Evolutionary conservation across 2,113 vertebrate genomes (phyloP).

Genomic region (Pygoscelis antarcticus): DNA sequence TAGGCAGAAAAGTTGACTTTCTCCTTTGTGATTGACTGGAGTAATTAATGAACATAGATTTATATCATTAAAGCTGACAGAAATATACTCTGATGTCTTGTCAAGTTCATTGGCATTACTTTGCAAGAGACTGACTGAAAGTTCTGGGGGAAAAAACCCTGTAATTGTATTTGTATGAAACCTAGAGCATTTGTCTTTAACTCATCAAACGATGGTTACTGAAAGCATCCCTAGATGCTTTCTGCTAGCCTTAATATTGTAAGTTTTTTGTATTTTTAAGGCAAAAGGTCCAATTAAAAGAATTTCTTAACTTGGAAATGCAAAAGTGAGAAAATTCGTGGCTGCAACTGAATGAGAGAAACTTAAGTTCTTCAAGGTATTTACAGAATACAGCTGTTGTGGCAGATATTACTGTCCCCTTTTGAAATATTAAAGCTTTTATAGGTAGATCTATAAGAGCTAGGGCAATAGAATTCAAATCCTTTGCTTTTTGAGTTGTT

Average conservation of each 20-base stretch:
- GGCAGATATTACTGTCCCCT: background rate
- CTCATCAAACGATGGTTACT: background rate
- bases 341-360: background rate
- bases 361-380: background rate
- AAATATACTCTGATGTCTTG: background rate
- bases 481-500: background rate
- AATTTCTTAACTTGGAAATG: background rate
- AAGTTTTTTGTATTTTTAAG: background rate
- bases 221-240: background rate
- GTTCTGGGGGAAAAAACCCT: background rate
- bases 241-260: background rate
- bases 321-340: background rate
- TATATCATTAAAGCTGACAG: background rate
- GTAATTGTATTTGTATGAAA: background rate
- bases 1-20: background rate
- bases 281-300: background rate
- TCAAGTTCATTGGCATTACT: background rate
- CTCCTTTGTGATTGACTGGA: background rate
- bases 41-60: background rate
- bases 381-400: background rate
- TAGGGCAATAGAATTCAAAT: background rate
- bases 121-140: background rate
- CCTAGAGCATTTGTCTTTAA: background rate
- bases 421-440: background rate
- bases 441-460: background rate